A percentile compares a stretch with the other conserved stretches of the same genome.
phyloP scores from a whole-genome alignment of 2,888 invertebrate genomes.

The Buathra laborator region DNA sequence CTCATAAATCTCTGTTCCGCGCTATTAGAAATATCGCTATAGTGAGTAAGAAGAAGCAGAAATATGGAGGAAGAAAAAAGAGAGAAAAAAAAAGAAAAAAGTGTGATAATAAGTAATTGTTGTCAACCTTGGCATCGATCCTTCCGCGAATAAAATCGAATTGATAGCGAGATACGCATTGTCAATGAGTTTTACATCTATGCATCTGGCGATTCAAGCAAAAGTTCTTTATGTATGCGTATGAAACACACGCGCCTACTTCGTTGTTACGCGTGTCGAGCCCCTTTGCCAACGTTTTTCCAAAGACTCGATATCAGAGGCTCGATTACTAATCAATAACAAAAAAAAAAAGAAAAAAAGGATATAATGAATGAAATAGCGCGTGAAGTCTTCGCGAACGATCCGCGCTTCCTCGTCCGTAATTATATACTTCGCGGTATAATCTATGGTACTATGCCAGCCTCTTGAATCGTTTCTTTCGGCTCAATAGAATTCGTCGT shows the following conservation, averaged over 20 bases:
- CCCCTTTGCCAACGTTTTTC: constrained; percentile 5
- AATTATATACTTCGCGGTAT: background rate
- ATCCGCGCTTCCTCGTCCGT: background rate
- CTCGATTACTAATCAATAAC: constrained; percentile 19
- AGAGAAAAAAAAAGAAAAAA: constrained; percentile 43
- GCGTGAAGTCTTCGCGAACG: background rate
- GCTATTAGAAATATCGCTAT: background rate
- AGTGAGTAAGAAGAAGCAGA: background rate
- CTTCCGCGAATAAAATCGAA: constrained; percentile 66
- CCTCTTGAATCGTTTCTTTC: background rate
- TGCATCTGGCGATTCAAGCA: constrained; percentile 2
- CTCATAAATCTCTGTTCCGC: too few relatives aligned
- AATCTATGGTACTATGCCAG: background rate
- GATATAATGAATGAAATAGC: constrained; percentile 3
- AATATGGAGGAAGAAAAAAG: constrained; percentile 16
- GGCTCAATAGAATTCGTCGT: background rate
- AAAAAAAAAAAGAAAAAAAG: constrained; percentile 3
- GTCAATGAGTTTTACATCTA: constrained; percentile 30
- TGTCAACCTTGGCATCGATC: constrained; percentile 75
- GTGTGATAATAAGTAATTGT: constrained; percentile 72
- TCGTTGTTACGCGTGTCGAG: constrained; percentile 5
- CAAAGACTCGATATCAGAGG: background rate
- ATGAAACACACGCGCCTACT: background rate
- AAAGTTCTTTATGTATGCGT: constrained; percentile 3
- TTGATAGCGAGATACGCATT: constrained; percentile 58